A percentile compares a stretch with the other conserved stretches of the same genome.
Conservation (phyloP, 2,888 invertebrate genomes). For the Phengaris arion region DNA sequence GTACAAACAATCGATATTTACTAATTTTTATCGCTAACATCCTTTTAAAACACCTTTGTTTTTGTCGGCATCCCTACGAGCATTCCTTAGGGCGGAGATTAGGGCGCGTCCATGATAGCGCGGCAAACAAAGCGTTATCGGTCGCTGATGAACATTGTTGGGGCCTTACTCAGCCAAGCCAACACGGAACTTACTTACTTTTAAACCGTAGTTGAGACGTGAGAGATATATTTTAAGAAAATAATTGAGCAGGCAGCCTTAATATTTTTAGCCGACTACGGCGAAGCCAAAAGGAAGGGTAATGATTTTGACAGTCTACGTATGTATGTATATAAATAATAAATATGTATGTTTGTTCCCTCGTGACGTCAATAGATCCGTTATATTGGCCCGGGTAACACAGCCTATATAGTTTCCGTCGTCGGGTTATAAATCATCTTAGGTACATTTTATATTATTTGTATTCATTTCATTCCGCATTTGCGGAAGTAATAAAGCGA, state of each 20-base stretch:
- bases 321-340: too few species aligned
- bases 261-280: too few species aligned
- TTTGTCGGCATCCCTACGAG: constrained; percentile 17
- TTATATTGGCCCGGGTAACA: too few species aligned
- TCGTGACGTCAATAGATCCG: too few species aligned
- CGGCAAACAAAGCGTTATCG: constrained; percentile 48
- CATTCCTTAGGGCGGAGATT: constrained; percentile 45
- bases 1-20: not conserved
- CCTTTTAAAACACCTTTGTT: not conserved
- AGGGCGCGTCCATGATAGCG: constrained; percentile 45
- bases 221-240: not conserved
- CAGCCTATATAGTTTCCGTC: too few species aligned
- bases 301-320: too few species aligned
- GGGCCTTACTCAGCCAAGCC: constrained; percentile 39
- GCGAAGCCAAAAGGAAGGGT: too few species aligned
- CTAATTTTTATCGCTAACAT: not conserved
- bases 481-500: not conserved
- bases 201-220: not conserved
- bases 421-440: too few species aligned
- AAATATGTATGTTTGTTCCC: too few species aligned
- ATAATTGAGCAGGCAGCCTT: not conserved
- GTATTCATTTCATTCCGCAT: not conserved
- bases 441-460: too few species aligned
- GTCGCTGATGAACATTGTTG: constrained; percentile 41
- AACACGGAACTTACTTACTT: not conserved